Percentiles rank a stretch among this genome's conserved stretches.
Conservation (phyloP, 2,888 invertebrate species). For the Ecdyonurus torrentis region DNA sequence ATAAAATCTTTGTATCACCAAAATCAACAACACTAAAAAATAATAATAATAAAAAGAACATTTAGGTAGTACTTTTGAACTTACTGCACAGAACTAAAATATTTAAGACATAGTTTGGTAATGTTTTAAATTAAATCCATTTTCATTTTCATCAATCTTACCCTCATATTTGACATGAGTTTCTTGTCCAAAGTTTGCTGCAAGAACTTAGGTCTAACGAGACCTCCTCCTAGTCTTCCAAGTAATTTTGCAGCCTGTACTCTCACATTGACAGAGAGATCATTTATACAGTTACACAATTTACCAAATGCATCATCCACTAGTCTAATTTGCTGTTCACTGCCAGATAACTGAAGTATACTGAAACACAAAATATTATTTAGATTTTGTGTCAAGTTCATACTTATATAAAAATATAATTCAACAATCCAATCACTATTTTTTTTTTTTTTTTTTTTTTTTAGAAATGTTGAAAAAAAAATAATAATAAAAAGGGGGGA, state of each 20-base stretch:
- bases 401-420: too few relatives aligned
- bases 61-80: constrained; percentile 5
- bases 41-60: constrained; percentile 5
- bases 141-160: constrained; percentile 26
- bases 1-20: too few relatives aligned
- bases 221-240: constrained; percentile 54
- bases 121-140: constrained; percentile 1
- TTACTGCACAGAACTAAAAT: constrained; percentile 3
- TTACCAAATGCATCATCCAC: constrained; percentile 94
- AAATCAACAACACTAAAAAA: too few relatives aligned
- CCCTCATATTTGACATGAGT: constrained; percentile 87
- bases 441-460: too few relatives aligned
- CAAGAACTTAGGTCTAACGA: constrained; percentile 75
- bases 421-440: too few relatives aligned
- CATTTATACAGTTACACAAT: constrained; percentile 85
- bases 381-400: too few relatives aligned
- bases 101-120: background rate
- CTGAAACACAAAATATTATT: too few relatives aligned
- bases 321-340: constrained; percentile 70
- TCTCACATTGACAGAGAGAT: constrained; percentile 76
- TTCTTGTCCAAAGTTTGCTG: constrained; percentile 97
- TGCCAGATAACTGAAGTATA: constrained; percentile 34
- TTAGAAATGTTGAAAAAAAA: too few relatives aligned
- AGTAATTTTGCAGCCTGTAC: constrained; percentile 69
- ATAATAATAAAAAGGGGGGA: background rate